Evolutionary conservation across 2,113 vertebrate species (phyloP).

Genomic region (Pseudopodoces humilis): DNA sequence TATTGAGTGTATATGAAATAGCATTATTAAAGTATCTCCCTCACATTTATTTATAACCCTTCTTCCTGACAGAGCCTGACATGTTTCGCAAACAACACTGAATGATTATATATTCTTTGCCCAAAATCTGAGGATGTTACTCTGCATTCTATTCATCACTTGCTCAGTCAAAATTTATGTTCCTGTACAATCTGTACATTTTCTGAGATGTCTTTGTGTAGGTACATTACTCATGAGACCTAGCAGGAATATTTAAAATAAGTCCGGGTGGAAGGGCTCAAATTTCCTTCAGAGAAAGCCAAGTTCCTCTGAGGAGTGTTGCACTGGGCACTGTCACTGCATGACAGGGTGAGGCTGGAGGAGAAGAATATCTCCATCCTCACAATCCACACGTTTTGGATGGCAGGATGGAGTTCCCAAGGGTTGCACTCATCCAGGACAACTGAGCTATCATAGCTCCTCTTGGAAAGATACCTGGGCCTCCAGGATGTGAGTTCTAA

Average conservation of each 20-base stretch:
- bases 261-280: neutral
- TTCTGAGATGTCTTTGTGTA: neutral
- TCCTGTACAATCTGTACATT: neutral
- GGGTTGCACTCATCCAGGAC: neutral
- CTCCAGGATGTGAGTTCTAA: neutral
- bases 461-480: neutral
- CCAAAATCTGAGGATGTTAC: conserved; percentile 34
- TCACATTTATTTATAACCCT: conserved; percentile 56
- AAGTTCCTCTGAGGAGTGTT: neutral
- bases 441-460: neutral
- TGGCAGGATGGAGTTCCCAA: neutral
- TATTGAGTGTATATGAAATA: conserved; percentile 31
- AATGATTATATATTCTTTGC: conserved; percentile 47
- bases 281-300: neutral
- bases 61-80: conserved; percentile 56
- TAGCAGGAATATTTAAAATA: neutral
- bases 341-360: neutral
- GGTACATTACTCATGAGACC: conserved; percentile 16
- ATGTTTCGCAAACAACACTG: conserved; percentile 38
- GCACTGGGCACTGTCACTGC: neutral
- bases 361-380: neutral
- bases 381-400: neutral
- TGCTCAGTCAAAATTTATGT: conserved; percentile 51
- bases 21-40: conserved; percentile 53
- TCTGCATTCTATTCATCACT: conserved; percentile 49